Evolutionary conservation across 2,797 vertebrate species (phyloP), one percentile per base, ranked within the genome.

Genomic region (Takifugu ocellatus): DNA sequence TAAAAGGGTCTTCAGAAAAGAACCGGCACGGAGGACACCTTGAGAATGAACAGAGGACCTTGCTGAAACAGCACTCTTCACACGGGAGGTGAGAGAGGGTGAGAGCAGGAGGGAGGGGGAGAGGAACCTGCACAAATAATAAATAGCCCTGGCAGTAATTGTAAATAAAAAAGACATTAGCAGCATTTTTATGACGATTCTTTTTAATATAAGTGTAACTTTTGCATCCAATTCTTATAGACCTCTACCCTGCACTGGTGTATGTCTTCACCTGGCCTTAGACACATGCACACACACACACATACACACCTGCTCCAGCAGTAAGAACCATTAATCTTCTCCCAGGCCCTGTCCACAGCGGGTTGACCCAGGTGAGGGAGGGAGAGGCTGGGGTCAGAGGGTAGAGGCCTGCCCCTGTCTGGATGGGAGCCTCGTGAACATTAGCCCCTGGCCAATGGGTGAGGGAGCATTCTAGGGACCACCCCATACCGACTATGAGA

Each of bases 21-120:
- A 94, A 92, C 93, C 81, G 57, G 93, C 87, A 83, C 75, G 90
- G 93, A 95, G 96, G 95, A 98, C 96, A 98, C 96, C 96, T 98
- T 98, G 96, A 97, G 93, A 96, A 92, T 94, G 94, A 96, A 96
- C 93, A 95, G 26, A 92, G 92, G 95, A 96, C 96, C 95, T 97
- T 98, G 96, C 96, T 98, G 96, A 98, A 93, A 87, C 94, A 98
- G 96, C 96, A 96, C 85, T 97, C 94, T 94, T 91, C 77, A 90
- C 72, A 79, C 65, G 74, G 60, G 89, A 92, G 92, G 90, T 87
- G 91, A 87, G 68, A 71, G 63, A 74, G 66, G 66, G 64, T 57
- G 60, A 56, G 74, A 51, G 59, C 63, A 49, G 56, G 57, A 47
- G 46, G 27, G 50, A 21, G 17, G 3, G 31, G 5, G 50, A 24